Base-by-base conservation (phyloP, 2,888 invertebrate species). In the Ferdinandea cuprea region DNA sequence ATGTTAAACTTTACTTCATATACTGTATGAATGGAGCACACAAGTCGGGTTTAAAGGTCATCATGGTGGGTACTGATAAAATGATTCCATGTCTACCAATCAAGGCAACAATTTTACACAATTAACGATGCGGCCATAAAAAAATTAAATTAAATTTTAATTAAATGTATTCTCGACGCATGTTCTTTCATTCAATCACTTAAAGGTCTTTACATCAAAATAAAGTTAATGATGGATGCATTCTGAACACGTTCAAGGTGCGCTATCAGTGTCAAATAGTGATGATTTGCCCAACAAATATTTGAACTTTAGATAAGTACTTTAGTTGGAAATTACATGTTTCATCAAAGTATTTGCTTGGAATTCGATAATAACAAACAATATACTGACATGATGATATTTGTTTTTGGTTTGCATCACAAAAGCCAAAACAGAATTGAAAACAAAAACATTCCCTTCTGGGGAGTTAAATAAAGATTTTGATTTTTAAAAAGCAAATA, bases 241-340 rank as follows among this genome's bases (percentile, higher is more conserved):
- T 52, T 72, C 54, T 17, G 13, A 61, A 44, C 72, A 72, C 72
- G 72, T 72, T 40, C 54, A 72, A 72, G 54, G 72, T 44, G 9
- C 44, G 15, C 6, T 42, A 35, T 28, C 66, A 44, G 32, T 42
- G 30, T 8, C 17, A 17, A 54, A 54, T 25, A 17, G 30, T 37
- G 9, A 65, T 15, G 13, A 52, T 8, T 54, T 46, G 42, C 9
- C 11, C 15, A 63, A 35, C 52, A 21, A 46, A 42, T 48, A 42
- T 21, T 25, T 63, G 35, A 63, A 61, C 61, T 61, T 50, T 50
- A 58, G 25, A n/a, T 25, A 25, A 2, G 15, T n/a, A 30, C 30
- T 44, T 28, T 15, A 37, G 19, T 21, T 5, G n/a, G 32, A 59
- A 32, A 11, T 35, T 17, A 8, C 11, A n/a, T 52, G 19, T 28